phyloP scores from a whole-genome alignment of 2,888 invertebrate species.

The Drosophila siamana region DNA sequence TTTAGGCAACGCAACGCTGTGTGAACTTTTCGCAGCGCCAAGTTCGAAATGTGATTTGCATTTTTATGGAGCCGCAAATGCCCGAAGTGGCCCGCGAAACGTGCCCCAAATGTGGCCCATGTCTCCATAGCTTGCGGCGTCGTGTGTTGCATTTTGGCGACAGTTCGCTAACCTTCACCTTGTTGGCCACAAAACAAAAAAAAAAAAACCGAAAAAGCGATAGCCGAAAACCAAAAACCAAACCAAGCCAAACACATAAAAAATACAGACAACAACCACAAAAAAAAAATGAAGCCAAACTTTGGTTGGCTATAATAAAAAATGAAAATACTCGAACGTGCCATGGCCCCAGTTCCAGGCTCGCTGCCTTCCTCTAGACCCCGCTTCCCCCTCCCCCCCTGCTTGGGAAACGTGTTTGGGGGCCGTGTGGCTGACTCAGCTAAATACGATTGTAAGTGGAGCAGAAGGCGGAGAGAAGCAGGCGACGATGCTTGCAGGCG shows the following conservation, averaged over 20 bases:
- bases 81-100: constrained; percentile 20
- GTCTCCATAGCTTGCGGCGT: background rate
- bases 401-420: constrained; percentile 70
- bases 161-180: constrained; percentile 71
- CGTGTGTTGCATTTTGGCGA: constrained; percentile 55
- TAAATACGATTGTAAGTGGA: constrained; percentile 21
- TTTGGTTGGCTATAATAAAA: constrained; percentile 3
- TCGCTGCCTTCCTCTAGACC: no score
- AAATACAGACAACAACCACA: constrained; percentile 13
- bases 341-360: constrained; percentile 59
- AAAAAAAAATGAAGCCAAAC: background rate
- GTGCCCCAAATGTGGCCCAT: constrained; percentile 13
- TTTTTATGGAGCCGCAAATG: constrained; percentile 43
- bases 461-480: background rate
- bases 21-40: constrained; percentile 30
- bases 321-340: constrained; percentile 40
- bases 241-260: constrained; percentile 9
- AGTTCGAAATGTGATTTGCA: constrained; percentile 53
- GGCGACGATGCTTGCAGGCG: constrained; percentile 35
- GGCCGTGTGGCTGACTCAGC: constrained; percentile 62
- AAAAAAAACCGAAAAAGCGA: no score
- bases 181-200: constrained; percentile 71
- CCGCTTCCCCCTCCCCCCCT: constrained; percentile 20
- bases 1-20: constrained; percentile 29
- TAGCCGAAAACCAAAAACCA: no score